These are phyloP conservation scores for Tetranychus urticae DNA, from an alignment of 1,140 invertebrate genomes.

Conservation along the genomic window DNA sequence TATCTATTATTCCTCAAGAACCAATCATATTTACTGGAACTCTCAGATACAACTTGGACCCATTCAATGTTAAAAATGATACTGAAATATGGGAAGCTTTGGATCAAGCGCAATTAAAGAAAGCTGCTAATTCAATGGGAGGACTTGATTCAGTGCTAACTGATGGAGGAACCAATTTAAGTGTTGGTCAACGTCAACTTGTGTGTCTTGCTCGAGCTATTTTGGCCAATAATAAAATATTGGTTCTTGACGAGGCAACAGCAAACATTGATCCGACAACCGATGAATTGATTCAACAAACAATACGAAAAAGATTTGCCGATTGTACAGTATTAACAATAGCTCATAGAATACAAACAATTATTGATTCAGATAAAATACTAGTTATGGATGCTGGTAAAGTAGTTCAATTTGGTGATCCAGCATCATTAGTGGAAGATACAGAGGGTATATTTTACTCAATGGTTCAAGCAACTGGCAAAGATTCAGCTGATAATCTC, in stretches of 20 bases:
- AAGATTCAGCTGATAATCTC: constrained; percentile 3
- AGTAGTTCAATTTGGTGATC: background rate
- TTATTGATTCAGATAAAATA: constrained; percentile 16
- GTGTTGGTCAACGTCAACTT: constrained; percentile 55
- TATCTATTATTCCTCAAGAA: constrained; percentile 31
- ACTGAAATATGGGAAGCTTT: constrained; percentile 41
- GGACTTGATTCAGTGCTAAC: constrained; percentile 40
- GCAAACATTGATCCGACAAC: constrained; percentile 21
- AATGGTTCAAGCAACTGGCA: constrained; percentile 9
- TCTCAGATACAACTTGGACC: constrained; percentile 61
- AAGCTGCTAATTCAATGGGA: constrained; percentile 34
- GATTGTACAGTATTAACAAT: constrained; percentile 57
- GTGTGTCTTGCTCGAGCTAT: constrained; percentile 33
- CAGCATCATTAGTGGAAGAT: constrained; percentile 30
- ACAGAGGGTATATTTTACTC: constrained; percentile 20
- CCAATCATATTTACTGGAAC: constrained; percentile 62
- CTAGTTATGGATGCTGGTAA: constrained; percentile 8
- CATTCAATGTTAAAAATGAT: constrained; percentile 45
- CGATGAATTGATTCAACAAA: constrained; percentile 19
- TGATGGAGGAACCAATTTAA: constrained; percentile 51
- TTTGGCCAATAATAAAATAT: constrained; percentile 19
- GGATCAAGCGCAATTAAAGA: constrained; percentile 48
- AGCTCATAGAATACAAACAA: constrained; percentile 32
- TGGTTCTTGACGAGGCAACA: constrained; percentile 27
- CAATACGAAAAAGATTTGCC: constrained; percentile 26